Evolutionary conservation across 2,888 invertebrate genomes (phyloP), one percentile per base, ranked within the genome.

Genomic region (Lypha dubia): DNA sequence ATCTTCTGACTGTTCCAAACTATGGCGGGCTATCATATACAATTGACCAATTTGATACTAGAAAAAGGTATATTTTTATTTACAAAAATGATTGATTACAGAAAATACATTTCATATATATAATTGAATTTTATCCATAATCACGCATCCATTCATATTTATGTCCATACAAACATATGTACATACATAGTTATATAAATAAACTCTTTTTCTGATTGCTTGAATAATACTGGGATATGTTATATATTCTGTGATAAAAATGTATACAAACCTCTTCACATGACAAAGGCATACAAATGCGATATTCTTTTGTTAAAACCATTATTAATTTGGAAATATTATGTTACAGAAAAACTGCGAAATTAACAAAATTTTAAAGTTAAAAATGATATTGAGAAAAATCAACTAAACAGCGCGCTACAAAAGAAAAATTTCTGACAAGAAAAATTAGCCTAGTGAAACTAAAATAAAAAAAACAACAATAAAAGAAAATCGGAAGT

Each of bases 1-100:
- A 84, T 95, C 95, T 86, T 95, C 96, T 0, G 97, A 97, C 90
- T 98, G 97, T 90, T 98, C 98, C 89, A 96, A 95, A 91, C 98
- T 98, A 91, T 98, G 98, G 68, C 98, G 94, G 2, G 98, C 97
- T 89, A 98, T 98, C 98, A 98, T 98, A 92, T 98, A 98, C 82
- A 98, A 93, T 91, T 98, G 98, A 0, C 98, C 98, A 88, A 98
- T 95, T 87, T 95, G 95, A 92, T 98, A 98, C 98, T 98, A 91
- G 20, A 70, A 63, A 44, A 41, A n/a, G n/a, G 22, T 22, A 0
- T 41, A 38, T 17, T 49, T 46, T 56, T 3, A 80, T 38, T 65
- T 65, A 38, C 1, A 2, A 38, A 35, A 38, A 13, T 20, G 1
- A 60, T 35, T 60, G 13, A 58, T 17, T 58, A n/a, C 35, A 11